Conservation (phyloP, 2,888 invertebrate species). For the Pocota personata region DNA sequence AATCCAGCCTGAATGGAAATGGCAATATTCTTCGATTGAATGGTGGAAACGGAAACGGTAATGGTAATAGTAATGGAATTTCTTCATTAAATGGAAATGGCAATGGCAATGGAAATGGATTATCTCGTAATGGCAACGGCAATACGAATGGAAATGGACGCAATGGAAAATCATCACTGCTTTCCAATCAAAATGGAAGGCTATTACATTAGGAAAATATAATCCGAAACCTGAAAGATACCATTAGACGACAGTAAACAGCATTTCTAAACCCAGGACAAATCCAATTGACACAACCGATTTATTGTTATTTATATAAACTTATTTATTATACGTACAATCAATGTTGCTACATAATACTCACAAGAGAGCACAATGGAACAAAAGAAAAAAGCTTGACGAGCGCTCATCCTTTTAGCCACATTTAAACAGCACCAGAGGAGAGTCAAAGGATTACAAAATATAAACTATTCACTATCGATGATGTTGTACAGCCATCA, state of each 20-base stretch:
- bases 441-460: constrained; percentile 21
- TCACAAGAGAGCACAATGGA: constrained; percentile 53
- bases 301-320: constrained; percentile 62
- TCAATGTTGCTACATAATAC: constrained; percentile 49
- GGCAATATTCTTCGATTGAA: constrained; percentile 14
- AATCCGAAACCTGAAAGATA: background rate
- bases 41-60: constrained; percentile 39
- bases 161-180: constrained; percentile 49
- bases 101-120: constrained; percentile 27
- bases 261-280: constrained; percentile 57
- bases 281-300: constrained; percentile 54
- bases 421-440: constrained; percentile 4
- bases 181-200: constrained; percentile 38
- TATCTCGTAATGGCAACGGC: constrained; percentile 5
- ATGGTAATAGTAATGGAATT: constrained; percentile 24
- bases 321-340: constrained; percentile 40
- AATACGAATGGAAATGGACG: constrained; percentile 56
- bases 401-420: constrained; percentile 40
- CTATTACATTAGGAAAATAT: background rate
- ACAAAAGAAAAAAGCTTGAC: constrained; percentile 36
- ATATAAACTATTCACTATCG: background rate
- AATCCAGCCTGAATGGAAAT: constrained; percentile 26
- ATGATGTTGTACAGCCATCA: constrained; percentile 44
- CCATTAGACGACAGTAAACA: constrained; percentile 17
- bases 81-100: constrained; percentile 12